phyloP scores from a whole-genome alignment of 2,888 invertebrate genomes.

The Criorhina ranunculi region DNA sequence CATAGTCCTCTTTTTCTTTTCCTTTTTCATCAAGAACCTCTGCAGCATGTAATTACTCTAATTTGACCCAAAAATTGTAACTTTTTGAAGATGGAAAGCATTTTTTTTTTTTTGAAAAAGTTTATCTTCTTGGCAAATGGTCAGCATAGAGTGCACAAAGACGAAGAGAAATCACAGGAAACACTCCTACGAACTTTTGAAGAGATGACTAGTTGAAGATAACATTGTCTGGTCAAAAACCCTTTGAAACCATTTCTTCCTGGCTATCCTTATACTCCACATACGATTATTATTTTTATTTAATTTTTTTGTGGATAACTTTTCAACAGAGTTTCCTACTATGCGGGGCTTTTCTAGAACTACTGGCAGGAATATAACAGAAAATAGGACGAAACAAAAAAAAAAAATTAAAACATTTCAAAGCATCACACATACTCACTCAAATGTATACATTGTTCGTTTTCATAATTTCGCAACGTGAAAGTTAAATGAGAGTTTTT shows the following conservation, averaged over 20 bases:
- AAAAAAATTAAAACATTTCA: slow-evolving; percentile 3
- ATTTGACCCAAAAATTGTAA: slow-evolving; percentile 38
- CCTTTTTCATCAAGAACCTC: background rate
- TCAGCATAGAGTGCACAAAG: slow-evolving; percentile 11
- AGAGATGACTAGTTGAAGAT: slow-evolving; percentile 66
- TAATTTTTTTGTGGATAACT: slow-evolving; percentile 21
- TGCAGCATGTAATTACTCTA: slow-evolving; percentile 49
- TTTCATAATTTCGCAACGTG: too few species aligned
- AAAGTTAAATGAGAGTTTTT: too few species aligned
- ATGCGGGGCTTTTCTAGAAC: slow-evolving; percentile 1
- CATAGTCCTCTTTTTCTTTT: too few species aligned
- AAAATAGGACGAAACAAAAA: background rate
- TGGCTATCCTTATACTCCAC: slow-evolving; percentile 23
- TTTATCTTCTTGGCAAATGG: slow-evolving; percentile 57
- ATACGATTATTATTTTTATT: too few species aligned
- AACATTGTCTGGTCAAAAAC: slow-evolving; percentile 67
- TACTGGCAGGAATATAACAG: slow-evolving; percentile 31
- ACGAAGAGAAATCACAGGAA: background rate
- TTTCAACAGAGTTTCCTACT: slow-evolving; percentile 34
- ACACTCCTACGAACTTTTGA: slow-evolving; percentile 35
- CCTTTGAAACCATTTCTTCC: slow-evolving; percentile 57
- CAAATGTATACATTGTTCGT: too few species aligned
- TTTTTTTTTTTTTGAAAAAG: slow-evolving; percentile 37
- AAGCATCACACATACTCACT: too few species aligned
- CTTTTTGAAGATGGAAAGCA: slow-evolving; percentile 18